Evolutionary conservation across 2,797 vertebrate species (phyloP).

Genomic region (Glossophaga mutica): DNA sequence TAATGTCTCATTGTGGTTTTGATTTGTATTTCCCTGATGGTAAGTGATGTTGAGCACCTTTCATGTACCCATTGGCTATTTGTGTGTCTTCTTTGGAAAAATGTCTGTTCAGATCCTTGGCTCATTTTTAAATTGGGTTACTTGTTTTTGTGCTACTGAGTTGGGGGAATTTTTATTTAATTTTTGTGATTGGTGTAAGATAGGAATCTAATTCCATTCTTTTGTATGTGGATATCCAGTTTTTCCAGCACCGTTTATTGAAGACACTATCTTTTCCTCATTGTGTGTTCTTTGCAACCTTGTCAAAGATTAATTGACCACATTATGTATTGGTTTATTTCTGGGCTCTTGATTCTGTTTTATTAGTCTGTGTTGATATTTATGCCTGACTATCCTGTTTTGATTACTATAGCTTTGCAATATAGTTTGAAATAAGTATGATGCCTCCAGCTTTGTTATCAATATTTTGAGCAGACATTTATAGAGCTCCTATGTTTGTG

Average conservation of each 20-base stretch:
- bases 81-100: background rate
- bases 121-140: too few relatives aligned
- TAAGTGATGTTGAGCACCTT: too few relatives aligned
- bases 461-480: background rate
- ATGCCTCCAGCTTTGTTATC: background rate
- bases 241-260: background rate
- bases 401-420: background rate
- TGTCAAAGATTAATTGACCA: background rate
- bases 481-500: background rate
- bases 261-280: background rate
- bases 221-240: background rate
- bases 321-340: background rate
- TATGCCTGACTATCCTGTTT: background rate
- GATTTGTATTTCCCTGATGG: background rate
- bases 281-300: background rate
- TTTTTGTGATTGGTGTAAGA: too few relatives aligned
- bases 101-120: background rate
- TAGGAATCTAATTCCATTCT: background rate
- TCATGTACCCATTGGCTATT: too few relatives aligned
- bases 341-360: background rate
- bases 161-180: too few relatives aligned
- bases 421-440: background rate
- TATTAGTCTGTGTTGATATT: background rate
- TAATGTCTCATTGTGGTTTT: too few relatives aligned
- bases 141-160: too few relatives aligned